Base-by-base conservation (phyloP, 2,888 invertebrate species). In the Globia sparganii region DNA sequence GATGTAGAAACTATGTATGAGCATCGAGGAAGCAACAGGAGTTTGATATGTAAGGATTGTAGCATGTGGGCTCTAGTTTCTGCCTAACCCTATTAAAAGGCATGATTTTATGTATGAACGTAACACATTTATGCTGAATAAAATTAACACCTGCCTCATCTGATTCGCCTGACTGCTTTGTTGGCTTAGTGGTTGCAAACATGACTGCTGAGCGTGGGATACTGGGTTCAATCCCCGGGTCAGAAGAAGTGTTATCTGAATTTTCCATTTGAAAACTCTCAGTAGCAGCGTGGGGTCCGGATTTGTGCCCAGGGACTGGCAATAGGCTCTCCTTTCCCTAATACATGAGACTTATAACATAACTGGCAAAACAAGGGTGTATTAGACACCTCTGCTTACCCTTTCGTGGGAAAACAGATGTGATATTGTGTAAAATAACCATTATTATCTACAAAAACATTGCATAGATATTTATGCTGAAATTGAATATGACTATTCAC, bases 71-170 rank as follows among this genome's bases (percentile, higher is more conserved):
- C 34, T 58, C 64, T 34, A 58, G 13, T 34, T 34, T 65, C 49
- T 34, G 49, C 49, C 34, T 65, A 59, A 40, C 34, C 58, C 56
- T n/a, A 40, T 34, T 58, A 58, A 40, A 80, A 80, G 49, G 65
- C 49, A 46, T 65, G 80, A 78, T 65, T 74, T 53, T 58, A 65
- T 25, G 43, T 46, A 81, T 66, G 49, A 68, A 62, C 62, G 70
- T 72, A 72, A 28, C 31, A 61, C 56, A 78, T 73, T 58, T 37
- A 58, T 49, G 76, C 62, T 56, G 62, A 75, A 64, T 76, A 75
- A 75, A 75, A 64, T 43, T 58, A 80, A 78, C 74, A 78, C 78
- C 80, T 78, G 81, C 78, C 78, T 78, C 80, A 65, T 78, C 74
- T 65, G 78, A 79, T 62, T 79, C 80, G 37, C 56, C 62, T 40